phyloP scores from a whole-genome alignment of 2,113 vertebrate species.

The Mystacornis crossleyi region DNA sequence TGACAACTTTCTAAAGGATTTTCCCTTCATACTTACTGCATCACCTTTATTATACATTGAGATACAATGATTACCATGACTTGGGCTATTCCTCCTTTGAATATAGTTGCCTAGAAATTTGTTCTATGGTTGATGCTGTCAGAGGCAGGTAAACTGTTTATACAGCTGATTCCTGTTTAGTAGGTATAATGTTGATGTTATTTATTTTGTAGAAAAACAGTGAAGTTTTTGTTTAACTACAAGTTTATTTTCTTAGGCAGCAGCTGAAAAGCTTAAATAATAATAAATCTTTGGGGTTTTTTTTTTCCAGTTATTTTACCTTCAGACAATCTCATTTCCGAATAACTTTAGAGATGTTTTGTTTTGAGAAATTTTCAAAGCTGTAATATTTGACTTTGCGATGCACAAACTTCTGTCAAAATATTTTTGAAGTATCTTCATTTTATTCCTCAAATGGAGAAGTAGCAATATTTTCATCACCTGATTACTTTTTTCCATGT shows the following conservation, averaged over 20 bases:
- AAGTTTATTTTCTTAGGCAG: constrained; percentile 82
- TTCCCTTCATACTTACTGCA: background rate
- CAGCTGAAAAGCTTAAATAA: constrained; percentile 70
- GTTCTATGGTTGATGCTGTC: background rate
- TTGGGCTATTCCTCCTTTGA: background rate
- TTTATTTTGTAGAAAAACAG: constrained; percentile 64
- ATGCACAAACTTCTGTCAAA: background rate
- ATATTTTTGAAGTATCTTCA: background rate
- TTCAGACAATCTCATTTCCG: background rate
- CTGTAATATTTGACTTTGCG: background rate
- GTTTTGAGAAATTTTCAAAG: background rate
- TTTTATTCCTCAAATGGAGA: background rate
- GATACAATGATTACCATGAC: background rate
- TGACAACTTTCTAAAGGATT: background rate
- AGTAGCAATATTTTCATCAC: constrained; percentile 14
- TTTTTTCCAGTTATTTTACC: background rate
- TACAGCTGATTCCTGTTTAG: constrained; percentile 72
- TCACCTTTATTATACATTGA: background rate
- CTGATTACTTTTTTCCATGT: constrained; percentile 21
- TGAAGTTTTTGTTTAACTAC: constrained; percentile 68
- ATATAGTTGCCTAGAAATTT: constrained; percentile 7
- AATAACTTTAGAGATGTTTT: background rate
- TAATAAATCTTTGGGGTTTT: background rate
- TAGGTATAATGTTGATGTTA: constrained; percentile 48
- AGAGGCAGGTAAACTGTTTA: constrained; percentile 68